A percentile compares a stretch with the other conserved stretches of the same genome.
Evolutionary conservation across 2,113 vertebrate species (phyloP).

Genomic region (Sminthopsis crassicaudata): DNA sequence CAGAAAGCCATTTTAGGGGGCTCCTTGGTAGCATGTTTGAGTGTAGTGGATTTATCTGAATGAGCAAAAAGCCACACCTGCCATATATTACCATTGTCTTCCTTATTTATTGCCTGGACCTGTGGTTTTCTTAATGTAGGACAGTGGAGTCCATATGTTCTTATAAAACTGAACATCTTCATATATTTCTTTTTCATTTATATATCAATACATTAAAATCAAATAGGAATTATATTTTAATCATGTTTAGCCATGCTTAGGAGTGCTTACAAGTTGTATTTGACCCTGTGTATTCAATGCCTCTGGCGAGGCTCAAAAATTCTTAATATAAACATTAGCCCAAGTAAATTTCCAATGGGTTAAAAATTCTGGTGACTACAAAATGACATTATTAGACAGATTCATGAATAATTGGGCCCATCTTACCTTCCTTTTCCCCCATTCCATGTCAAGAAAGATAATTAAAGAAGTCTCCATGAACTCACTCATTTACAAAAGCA

Average conservation of each 20-base stretch:
- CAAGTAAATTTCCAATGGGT: background rate
- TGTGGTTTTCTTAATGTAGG: background rate
- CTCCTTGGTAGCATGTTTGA: background rate
- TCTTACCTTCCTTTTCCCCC: background rate
- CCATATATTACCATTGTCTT: background rate
- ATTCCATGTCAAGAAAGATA: background rate
- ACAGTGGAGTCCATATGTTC: background rate
- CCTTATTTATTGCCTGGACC: background rate
- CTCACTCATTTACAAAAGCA: background rate
- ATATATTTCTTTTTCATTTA: background rate
- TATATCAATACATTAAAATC: background rate
- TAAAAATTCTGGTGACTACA: background rate
- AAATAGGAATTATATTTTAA: background rate
- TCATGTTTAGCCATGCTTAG: background rate
- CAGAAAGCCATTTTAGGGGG: background rate
- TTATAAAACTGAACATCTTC: background rate
- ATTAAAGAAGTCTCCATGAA: background rate
- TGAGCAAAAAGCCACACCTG: background rate
- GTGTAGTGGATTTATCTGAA: conserved; percentile 15
- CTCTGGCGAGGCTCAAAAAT: background rate
- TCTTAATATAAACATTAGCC: background rate
- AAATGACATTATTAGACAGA: background rate
- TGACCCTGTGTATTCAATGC: background rate
- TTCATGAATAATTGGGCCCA: background rate
- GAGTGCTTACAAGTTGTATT: background rate